Conservation (phyloP, 2,113 vertebrate genomes). For the Strigops habroptila region DNA sequence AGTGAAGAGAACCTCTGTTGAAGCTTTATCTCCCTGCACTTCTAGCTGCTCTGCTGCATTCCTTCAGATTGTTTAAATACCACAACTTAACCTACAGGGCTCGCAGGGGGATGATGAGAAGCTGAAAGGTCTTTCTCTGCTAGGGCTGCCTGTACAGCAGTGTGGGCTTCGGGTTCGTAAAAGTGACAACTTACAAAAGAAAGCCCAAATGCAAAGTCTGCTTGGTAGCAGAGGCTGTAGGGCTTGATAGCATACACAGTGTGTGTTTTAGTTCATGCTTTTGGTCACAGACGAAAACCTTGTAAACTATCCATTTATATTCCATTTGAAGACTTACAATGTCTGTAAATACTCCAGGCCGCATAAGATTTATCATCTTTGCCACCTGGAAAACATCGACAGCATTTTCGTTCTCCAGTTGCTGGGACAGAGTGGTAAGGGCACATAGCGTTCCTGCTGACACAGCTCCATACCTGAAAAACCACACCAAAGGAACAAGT, state of each 20-base stretch:
- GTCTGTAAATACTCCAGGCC: conserved; percentile 98
- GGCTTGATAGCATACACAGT: not conserved
- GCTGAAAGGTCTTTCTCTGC: not conserved
- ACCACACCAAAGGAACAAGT: not conserved
- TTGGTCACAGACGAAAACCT: not conserved
- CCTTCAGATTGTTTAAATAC: not conserved
- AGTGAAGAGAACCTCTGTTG: not conserved
- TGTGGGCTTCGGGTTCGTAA: not conserved
- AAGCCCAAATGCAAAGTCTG: not conserved
- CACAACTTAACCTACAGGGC: not conserved
- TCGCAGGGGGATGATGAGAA: not conserved
- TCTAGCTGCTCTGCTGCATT: not conserved
- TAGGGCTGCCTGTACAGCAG: not conserved
- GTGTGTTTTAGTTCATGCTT: not conserved
- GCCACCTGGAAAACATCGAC: conserved; percentile 99
- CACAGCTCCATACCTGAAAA: conserved; percentile 90
- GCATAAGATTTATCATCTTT: conserved; percentile 99
- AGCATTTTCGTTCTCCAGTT: conserved; percentile 93
- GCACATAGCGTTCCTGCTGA: conserved; percentile 94
- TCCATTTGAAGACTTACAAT: conserved; percentile 82
- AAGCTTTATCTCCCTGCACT: not conserved
- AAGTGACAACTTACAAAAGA: not conserved
- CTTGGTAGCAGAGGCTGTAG: not conserved
- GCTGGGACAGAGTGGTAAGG: conserved; percentile 94
- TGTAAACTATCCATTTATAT: not conserved